Conservation (phyloP, 2,888 invertebrate genomes). For the Amiota communis region DNA sequence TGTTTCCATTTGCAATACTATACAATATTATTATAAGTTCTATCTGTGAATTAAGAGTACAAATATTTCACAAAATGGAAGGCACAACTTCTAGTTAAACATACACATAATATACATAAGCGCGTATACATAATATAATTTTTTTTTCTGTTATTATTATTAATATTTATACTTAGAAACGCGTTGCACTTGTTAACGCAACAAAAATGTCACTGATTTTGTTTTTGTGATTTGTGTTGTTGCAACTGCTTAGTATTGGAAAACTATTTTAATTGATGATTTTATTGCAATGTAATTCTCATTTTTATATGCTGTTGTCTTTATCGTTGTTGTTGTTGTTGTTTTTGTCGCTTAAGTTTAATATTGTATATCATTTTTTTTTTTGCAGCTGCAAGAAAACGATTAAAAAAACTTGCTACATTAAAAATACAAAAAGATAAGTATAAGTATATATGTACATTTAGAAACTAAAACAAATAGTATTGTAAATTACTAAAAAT, state of each 20-base stretch:
- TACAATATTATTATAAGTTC: no score
- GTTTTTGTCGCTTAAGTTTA: not conserved
- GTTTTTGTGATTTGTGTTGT: no score
- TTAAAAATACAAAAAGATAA: not conserved
- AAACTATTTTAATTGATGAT: slow-evolving; percentile 3
- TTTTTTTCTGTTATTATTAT: no score
- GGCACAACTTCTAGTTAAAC: no score
- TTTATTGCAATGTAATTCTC: slow-evolving; percentile 10
- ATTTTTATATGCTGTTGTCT: not conserved
- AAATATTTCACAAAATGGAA: no score
- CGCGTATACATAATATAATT: no score
- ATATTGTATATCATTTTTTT: not conserved
- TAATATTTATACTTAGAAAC: not conserved
- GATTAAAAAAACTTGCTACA: slow-evolving; percentile 10
- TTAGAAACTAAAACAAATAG: no score
- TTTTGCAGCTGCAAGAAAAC: slow-evolving; percentile 4
- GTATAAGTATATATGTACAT: no score
- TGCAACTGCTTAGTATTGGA: not conserved
- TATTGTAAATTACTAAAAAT: no score
- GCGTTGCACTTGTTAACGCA: not conserved
- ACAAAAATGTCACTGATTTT: not conserved
- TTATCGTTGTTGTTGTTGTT: not conserved
- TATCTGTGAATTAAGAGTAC: no score
- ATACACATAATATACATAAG: no score
- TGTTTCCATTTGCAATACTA: no score